These are phyloP conservation scores for Mobula birostris DNA, from an alignment of 2,113 vertebrate genomes.

Conservation along the genomic window DNA sequence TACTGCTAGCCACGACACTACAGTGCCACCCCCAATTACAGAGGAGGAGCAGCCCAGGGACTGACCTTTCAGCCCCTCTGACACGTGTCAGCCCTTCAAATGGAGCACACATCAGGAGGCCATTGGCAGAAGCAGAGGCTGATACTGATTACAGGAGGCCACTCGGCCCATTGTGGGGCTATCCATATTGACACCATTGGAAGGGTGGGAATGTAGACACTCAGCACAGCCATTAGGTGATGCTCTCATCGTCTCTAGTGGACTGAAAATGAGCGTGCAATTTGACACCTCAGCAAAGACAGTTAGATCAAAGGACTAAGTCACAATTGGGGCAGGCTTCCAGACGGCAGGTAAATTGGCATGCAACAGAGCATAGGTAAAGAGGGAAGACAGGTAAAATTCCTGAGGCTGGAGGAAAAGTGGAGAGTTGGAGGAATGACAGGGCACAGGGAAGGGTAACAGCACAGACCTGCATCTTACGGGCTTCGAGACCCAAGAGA, in stretches of 20 bases:
- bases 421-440: background rate
- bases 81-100: too few species aligned
- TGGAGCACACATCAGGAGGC: background rate
- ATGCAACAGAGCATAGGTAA: background rate
- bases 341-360: background rate
- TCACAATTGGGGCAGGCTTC: background rate
- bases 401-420: background rate
- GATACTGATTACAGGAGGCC: too few species aligned
- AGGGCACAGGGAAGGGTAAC: background rate
- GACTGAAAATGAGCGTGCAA: background rate
- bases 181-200: background rate
- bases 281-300: background rate
- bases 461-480: background rate
- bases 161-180: too few species aligned
- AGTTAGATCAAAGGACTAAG: background rate
- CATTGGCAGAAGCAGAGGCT: background rate
- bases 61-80: too few species aligned
- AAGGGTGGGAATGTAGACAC: background rate
- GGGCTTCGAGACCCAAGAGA: background rate
- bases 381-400: background rate
- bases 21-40: background rate
- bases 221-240: background rate
- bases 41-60: background rate
- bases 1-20: too few species aligned
- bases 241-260: background rate